These are phyloP conservation scores for Mallotus villosus DNA, from an alignment of 2,797 vertebrate genomes.

Conservation along the genomic window DNA sequence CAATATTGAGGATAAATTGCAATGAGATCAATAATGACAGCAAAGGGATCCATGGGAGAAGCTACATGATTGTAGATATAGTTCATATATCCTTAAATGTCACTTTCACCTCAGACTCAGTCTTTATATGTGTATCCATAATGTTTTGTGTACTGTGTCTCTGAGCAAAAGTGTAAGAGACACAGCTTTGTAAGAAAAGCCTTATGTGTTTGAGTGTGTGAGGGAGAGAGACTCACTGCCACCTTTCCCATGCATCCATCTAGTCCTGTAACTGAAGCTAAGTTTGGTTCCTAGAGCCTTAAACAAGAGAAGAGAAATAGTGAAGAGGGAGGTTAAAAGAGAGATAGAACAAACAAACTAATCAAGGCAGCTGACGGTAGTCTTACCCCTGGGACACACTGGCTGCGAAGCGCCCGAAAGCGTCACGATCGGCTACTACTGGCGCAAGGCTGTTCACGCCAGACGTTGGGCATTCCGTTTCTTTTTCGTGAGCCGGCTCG, in stretches of 20 bases:
- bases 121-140: slow-evolving; percentile 55
- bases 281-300: slow-evolving; percentile 48
- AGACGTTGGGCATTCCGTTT: too few species aligned
- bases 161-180: slow-evolving; percentile 13
- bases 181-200: slow-evolving; percentile 1
- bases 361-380: slow-evolving; percentile 57
- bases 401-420: too few species aligned
- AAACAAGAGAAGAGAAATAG: slow-evolving; percentile 49
- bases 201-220: slow-evolving; percentile 3
- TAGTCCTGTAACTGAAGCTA: slow-evolving; percentile 46
- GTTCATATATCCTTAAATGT: slow-evolving; percentile 59
- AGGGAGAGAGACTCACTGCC: slow-evolving; percentile 43
- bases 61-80: slow-evolving; percentile 52
- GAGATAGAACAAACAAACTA: slow-evolving; percentile 26
- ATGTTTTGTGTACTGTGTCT: slow-evolving; percentile 28
- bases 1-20: slow-evolving; percentile 74
- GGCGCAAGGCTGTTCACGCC: too few species aligned
- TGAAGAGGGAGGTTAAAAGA: not conserved
- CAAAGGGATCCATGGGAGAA: slow-evolving; percentile 36
- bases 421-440: too few species aligned
- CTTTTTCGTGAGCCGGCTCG: too few species aligned
- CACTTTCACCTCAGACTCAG: slow-evolving; percentile 50
- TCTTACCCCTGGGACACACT: not conserved
- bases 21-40: slow-evolving; percentile 62
- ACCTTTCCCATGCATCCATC: slow-evolving; percentile 54